Evolutionary conservation across 2,888 invertebrate genomes (phyloP), one percentile per base, ranked within the genome.

Genomic region (Tryphoninae sp.): DNA sequence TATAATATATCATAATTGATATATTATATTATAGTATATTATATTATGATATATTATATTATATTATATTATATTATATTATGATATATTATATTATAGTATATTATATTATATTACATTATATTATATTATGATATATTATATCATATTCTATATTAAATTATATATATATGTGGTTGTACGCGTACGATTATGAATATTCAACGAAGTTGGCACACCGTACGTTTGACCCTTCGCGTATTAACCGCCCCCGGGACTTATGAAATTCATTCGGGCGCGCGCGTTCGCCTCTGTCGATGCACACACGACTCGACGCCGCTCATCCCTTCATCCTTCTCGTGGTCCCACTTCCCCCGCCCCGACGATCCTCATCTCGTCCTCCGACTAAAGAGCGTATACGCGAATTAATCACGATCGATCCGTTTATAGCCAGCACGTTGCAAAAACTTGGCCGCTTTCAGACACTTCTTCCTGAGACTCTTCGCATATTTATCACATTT

Each of bases 171-270:
- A 23, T 23, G 23, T 23, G 1, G 19, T 19, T 23, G 19, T 53
- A 26, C 1, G 42, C 6, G 62, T 33, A 61, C 53, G 61, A 23
- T 62, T 87, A 89, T 90, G 90, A 90, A 89, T 90, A 90, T 90
- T 90, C 90, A 90, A 84, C 75, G 81, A 77, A 84, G 80, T 88
- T 89, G 89, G 86, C 89, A 88, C 88, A 83, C 87, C 86, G 81
- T 87, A 86, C 84, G 84, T 86, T 87, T 80, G 85, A 82, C 79
- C 82, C 82, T 84, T 71, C 67, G 78, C 78, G 80, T 76, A 82
- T 80, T 75, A 81, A 77, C 80, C 82, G 79, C 82, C 79, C 79
- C 79, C 79, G 82, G 82, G 79, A 82, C 82, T 79, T 74, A 71
- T 80, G 82, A 84, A 83, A 83, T 84, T 82, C 80, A 84, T 84